These are phyloP conservation scores for Tenthredo notha DNA, from an alignment of 2,888 invertebrate species.

Conservation along the genomic window DNA sequence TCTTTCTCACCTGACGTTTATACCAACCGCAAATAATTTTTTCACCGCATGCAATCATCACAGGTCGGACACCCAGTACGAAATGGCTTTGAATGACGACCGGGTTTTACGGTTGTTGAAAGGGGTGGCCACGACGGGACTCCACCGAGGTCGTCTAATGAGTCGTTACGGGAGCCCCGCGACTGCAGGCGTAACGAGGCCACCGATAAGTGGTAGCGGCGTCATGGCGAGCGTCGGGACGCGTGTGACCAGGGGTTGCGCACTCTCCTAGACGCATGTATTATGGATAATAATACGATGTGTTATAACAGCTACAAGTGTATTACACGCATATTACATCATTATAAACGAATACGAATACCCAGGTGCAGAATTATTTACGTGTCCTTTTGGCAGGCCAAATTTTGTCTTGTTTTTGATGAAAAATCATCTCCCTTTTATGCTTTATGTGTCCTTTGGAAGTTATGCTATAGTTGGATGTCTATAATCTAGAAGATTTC, in stretches of 20 bases:
- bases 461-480: not conserved
- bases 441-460: not conserved
- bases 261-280: not conserved
- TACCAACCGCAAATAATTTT: not conserved
- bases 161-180: conserved; percentile 69
- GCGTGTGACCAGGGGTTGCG: conserved; percentile 32
- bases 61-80: not conserved
- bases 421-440: too few relatives aligned
- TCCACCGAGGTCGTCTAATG: conserved; percentile 67
- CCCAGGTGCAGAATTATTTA: not conserved
- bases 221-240: conserved; percentile 26
- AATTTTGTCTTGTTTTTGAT: too few relatives aligned
- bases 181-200: conserved; percentile 67
- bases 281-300: not conserved
- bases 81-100: not conserved
- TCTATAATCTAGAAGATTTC: not conserved
- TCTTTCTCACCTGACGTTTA: not conserved
- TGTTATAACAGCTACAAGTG: not conserved
- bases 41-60: not conserved
- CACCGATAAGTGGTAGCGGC: conserved; percentile 67
- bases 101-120: conserved; percentile 10
- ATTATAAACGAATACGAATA: not conserved
- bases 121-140: conserved; percentile 53
- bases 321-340: not conserved
- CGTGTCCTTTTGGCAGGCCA: not conserved